These are phyloP conservation scores for Manduca sexta DNA, from an alignment of 1,140 invertebrate genomes.

Conservation along the genomic window DNA sequence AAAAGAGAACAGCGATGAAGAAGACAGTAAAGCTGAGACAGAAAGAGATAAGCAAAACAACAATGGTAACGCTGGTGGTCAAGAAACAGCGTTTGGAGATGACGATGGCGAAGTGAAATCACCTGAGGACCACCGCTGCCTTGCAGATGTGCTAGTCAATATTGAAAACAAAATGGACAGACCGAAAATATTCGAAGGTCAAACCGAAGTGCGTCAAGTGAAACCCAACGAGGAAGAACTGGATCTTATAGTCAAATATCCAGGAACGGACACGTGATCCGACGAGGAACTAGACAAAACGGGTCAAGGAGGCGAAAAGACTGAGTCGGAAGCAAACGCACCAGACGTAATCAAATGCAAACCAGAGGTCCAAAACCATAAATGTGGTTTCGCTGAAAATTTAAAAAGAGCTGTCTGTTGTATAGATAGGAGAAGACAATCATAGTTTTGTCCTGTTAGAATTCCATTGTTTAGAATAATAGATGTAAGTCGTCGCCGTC, in stretches of 20 bases:
- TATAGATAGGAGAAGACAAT: conserved; percentile 56
- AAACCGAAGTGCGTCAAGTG: conserved; percentile 46
- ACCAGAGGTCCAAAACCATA: conserved; percentile 47
- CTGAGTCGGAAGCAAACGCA: conserved; percentile 36
- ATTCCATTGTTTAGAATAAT: too few relatives aligned
- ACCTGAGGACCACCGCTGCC: conserved; percentile 41
- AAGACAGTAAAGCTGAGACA: conserved; percentile 44
- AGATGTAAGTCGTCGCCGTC: too few relatives aligned
- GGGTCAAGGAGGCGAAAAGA: conserved; percentile 38
- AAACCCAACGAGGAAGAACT: conserved; percentile 65
- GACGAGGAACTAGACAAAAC: conserved; percentile 46
- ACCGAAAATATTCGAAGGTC: conserved; percentile 50
- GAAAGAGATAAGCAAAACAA: conserved; percentile 56
- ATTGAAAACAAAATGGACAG: conserved; percentile 60
- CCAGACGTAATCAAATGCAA: conserved; percentile 36
- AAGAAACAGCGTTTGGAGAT: conserved; percentile 31
- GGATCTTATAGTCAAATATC: conserved; percentile 67
- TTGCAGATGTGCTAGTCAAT: conserved; percentile 58
- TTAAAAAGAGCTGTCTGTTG: conserved; percentile 61
- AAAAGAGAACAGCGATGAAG: conserved; percentile 59
- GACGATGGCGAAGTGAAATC: conserved; percentile 46
- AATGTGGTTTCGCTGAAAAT: conserved; percentile 58
- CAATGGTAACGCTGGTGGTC: conserved; percentile 29
- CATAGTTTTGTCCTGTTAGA: conserved; percentile 25
- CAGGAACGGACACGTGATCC: conserved; percentile 71